Percentiles rank a stretch among this genome's conserved stretches.
Evolutionary conservation across 2,888 invertebrate genomes (phyloP).

Genomic region (Oegoconia quadripuncta): DNA sequence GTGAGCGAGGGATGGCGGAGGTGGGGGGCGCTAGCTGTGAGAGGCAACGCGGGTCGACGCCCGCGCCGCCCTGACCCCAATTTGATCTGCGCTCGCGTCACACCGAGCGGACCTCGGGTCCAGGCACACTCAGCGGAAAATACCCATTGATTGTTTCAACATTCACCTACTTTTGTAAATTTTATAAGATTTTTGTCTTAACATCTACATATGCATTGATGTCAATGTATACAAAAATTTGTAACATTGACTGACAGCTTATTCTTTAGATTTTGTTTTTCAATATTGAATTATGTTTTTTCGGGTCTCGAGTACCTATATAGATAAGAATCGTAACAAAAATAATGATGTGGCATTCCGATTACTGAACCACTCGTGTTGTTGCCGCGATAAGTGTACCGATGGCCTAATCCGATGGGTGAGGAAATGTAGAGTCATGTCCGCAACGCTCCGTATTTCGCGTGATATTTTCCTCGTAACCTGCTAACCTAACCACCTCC

Average conservation of each 20-base stretch:
- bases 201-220: too few species aligned
- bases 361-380: not conserved
- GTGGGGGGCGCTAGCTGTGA: slow-evolving; percentile 34
- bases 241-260: too few species aligned
- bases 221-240: too few species aligned
- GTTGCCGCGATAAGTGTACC: slow-evolving; percentile 24
- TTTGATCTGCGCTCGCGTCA: slow-evolving; percentile 73
- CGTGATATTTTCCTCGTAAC: slow-evolving; percentile 44
- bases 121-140: slow-evolving; percentile 72
- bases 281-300: too few species aligned
- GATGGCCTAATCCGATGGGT: slow-evolving; percentile 25
- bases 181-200: slow-evolving; percentile 1
- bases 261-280: too few species aligned
- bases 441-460: slow-evolving; percentile 26
- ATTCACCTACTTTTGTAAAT: slow-evolving; percentile 16
- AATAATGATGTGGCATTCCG: not conserved
- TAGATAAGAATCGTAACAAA: too few species aligned
- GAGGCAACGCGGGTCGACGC: slow-evolving; percentile 72
- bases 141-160: slow-evolving; percentile 58
- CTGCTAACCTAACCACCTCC: slow-evolving; percentile 49
- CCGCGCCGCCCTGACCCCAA: slow-evolving; percentile 78
- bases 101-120: slow-evolving; percentile 73
- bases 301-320: too few species aligned
- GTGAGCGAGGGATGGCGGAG: slow-evolving; percentile 26
- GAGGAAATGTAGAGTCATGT: slow-evolving; percentile 22